These are phyloP conservation scores for Gymnosoma rotundatum DNA, from an alignment of 2,888 invertebrate genomes.

Conservation along the genomic window DNA sequence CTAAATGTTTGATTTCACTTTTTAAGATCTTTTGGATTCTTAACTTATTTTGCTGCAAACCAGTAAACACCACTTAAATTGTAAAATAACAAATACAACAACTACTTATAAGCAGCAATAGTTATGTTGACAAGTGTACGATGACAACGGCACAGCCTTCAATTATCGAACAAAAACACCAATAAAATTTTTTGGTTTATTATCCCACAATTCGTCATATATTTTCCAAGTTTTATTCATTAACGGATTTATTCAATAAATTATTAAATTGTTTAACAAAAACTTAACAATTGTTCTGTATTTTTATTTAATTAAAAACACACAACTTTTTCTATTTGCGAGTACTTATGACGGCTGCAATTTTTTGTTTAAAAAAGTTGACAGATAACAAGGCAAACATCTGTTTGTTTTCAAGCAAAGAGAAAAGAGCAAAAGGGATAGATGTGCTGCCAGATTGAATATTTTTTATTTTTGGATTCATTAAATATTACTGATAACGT, in stretches of 20 bases:
- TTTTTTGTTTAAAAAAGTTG: conserved; percentile 40
- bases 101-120: conserved; percentile 34
- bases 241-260: conserved; percentile 3
- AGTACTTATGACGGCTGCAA: conserved; percentile 46
- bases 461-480: neutral
- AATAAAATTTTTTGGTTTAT: conserved; percentile 43
- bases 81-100: conserved; percentile 31
- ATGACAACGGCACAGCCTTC: conserved; percentile 63
- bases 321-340: conserved; percentile 47
- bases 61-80: conserved; percentile 26
- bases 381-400: conserved; percentile 15
- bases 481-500: too few species aligned
- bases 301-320: conserved; percentile 35
- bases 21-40: conserved; percentile 34
- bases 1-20: conserved; percentile 42
- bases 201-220: neutral
- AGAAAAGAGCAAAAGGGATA: neutral
- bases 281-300: conserved; percentile 29
- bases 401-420: conserved; percentile 6
- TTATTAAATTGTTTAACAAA: conserved; percentile 35
- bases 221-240: conserved; percentile 11
- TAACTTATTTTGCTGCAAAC: neutral
- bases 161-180: conserved; percentile 53
- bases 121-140: conserved; percentile 53
- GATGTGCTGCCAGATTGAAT: neutral